Percentiles rank a stretch among this genome's conserved stretches.
Evolutionary conservation across 2,888 invertebrate genomes (phyloP).

Genomic region (Lithodes maja): DNA sequence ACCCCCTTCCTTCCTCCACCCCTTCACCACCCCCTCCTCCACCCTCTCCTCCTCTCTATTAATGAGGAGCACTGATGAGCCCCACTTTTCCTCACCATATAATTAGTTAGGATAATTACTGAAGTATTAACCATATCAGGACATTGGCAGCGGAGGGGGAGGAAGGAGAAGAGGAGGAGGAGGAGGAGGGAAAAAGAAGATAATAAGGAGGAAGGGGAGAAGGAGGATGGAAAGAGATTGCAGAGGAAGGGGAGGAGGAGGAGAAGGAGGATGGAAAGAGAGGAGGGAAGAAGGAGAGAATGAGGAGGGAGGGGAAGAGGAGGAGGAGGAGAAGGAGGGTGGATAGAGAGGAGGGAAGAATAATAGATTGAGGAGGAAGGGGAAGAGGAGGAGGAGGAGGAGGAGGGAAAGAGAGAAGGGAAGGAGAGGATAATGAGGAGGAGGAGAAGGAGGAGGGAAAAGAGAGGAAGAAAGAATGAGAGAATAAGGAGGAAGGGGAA

Average conservation of each 20-base stretch:
- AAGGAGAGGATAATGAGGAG: no score
- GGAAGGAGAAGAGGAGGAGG: constrained; percentile 1
- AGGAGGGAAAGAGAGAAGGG: no score
- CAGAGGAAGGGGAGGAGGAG: no score
- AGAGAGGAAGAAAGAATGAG: no score
- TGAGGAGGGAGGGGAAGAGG: constrained; percentile 3
- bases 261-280: not conserved
- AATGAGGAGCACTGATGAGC: not conserved
- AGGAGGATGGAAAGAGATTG: not conserved
- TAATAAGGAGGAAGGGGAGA: not conserved
- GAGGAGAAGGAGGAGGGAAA: no score
- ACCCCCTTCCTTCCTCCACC: not conserved
- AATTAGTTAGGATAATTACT: not conserved
- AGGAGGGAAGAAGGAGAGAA: constrained; percentile 21
- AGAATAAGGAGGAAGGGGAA: no score
- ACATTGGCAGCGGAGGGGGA: not conserved
- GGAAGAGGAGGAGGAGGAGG: not conserved
- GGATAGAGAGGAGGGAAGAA: constrained; percentile 1
- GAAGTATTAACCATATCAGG: not conserved
- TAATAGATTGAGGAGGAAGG: not conserved
- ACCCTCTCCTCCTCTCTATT: not conserved
- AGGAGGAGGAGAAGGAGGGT: not conserved
- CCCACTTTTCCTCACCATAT: not conserved
- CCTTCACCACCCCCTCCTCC: not conserved
- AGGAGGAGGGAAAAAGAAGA: not conserved